A percentile compares a stretch with the other conserved stretches of the same genome.
Evolutionary conservation across 2,888 invertebrate species (phyloP).

Genomic region (Hirtodrosophila alboralis): DNA sequence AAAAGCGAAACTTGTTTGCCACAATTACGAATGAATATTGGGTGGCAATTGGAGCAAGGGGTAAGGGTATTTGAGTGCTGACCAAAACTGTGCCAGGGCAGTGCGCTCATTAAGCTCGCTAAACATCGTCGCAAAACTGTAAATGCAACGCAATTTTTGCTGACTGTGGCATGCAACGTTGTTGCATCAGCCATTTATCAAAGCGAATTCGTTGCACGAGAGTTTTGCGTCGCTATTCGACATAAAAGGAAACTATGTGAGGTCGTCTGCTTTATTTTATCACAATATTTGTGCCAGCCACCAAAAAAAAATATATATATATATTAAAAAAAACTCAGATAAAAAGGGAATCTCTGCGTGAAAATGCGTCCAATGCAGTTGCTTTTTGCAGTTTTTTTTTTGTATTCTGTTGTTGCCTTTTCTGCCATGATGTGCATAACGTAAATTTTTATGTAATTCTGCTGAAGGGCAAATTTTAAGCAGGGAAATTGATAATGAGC

Average conservation of each 20-base stretch:
- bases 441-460: slow-evolving; percentile 65
- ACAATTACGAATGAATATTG: slow-evolving; percentile 23
- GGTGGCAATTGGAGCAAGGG: background rate
- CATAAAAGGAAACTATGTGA: slow-evolving; percentile 75
- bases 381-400: slow-evolving; percentile 3
- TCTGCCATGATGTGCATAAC: slow-evolving; percentile 34
- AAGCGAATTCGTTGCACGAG: slow-evolving; percentile 66
- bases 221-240: slow-evolving; percentile 71
- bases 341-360: slow-evolving; percentile 12
- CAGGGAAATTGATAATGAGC: slow-evolving; percentile 70
- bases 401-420: slow-evolving; percentile 10
- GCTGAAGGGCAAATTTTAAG: slow-evolving; percentile 38
- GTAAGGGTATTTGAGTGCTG: slow-evolving; percentile 29
- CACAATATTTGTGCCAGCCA: slow-evolving; percentile 63
- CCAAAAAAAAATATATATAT: slow-evolving; percentile 31
- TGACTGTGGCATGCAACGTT: slow-evolving; percentile 73
- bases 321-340: slow-evolving; percentile 5
- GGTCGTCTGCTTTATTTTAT: slow-evolving; percentile 73
- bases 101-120: slow-evolving; percentile 61
- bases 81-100: slow-evolving; percentile 75
- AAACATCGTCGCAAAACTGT: slow-evolving; percentile 49
- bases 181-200: slow-evolving; percentile 76
- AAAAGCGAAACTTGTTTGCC: slow-evolving; percentile 63
- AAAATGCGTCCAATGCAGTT: slow-evolving; percentile 49
- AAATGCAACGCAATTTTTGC: slow-evolving; percentile 73